Conservation (phyloP, 2,113 vertebrate species). For the Ptilorrhoa leucosticta region DNA sequence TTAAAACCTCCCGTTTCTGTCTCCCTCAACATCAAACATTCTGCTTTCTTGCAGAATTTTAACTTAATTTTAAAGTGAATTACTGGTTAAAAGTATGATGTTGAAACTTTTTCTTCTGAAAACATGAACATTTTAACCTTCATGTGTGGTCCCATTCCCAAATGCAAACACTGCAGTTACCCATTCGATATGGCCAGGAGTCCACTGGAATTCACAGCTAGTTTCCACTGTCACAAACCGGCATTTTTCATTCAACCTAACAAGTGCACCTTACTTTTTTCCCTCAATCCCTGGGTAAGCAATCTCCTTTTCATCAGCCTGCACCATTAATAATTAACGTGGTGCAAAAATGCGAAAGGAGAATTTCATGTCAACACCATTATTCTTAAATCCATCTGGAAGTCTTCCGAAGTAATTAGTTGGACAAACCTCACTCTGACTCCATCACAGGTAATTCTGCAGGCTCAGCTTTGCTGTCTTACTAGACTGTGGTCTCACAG, state of each 20-base stretch:
- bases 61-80: not conserved
- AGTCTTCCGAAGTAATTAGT: not conserved
- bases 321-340: not conserved
- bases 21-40: not conserved
- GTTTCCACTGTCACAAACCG: not conserved
- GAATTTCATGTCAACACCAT: not conserved
- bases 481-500: not conserved
- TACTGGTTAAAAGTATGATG: not conserved
- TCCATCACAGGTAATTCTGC: not conserved
- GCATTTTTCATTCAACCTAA: not conserved
- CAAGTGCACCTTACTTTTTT: not conserved
- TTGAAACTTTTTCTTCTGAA: not conserved
- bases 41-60: not conserved
- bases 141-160: fast-evolving
- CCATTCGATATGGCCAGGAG: not conserved
- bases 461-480: not conserved
- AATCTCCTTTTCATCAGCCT: not conserved
- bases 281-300: not conserved
- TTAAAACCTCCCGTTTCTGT: not conserved
- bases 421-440: not conserved
- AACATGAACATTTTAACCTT: not conserved
- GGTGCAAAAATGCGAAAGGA: fast-evolving
- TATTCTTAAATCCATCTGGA: not conserved
- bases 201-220: not conserved
- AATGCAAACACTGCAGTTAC: not conserved